Percentiles rank a stretch among this genome's conserved stretches.
Conservation (phyloP, 30 jellyfish, hydroid and myxozoan species). For the Clytia hemisphaerica region DNA sequence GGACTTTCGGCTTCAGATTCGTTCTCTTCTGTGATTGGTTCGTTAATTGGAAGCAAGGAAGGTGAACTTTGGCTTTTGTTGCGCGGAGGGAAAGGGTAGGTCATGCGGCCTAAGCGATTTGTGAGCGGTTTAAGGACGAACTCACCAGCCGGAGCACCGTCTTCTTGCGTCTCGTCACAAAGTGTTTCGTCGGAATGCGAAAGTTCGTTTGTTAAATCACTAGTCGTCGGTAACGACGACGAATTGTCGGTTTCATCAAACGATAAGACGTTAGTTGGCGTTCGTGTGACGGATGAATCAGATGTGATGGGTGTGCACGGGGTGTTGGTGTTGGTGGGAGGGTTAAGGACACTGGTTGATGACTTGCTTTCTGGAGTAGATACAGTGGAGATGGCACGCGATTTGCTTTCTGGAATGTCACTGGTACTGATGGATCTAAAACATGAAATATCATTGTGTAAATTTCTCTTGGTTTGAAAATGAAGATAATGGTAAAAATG, state of each 20-base stretch:
- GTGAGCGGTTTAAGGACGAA: slow-evolving; percentile 22
- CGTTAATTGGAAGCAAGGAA: slow-evolving; percentile 80
- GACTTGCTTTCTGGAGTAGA: too few species aligned
- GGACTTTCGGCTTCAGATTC: slow-evolving; percentile 98
- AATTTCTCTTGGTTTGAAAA: too few species aligned
- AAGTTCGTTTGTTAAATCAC: slow-evolving; percentile 28
- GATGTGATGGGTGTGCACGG: too few species aligned
- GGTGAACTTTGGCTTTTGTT: slow-evolving; percentile 71
- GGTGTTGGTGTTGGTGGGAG: too few species aligned
- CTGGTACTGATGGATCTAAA: too few species aligned
- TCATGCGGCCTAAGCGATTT: slow-evolving; percentile 67
- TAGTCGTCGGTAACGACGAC: neutral
- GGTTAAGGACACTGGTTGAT: too few species aligned
- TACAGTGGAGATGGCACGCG: too few species aligned
- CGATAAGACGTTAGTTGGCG: too few species aligned
- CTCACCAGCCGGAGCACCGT: slow-evolving; percentile 4
- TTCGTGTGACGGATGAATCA: too few species aligned
- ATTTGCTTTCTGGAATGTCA: too few species aligned
- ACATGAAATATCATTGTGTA: too few species aligned
- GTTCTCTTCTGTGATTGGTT: slow-evolving; percentile 79
- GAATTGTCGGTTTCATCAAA: neutral
- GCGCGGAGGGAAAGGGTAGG: slow-evolving; percentile 50
- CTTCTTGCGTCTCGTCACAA: neutral
- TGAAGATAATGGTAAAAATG: too few species aligned
- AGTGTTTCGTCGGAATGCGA: slow-evolving; percentile 43